phyloP scores from a whole-genome alignment of 1,140 invertebrate species.

The Drosophila rhopaloa region DNA sequence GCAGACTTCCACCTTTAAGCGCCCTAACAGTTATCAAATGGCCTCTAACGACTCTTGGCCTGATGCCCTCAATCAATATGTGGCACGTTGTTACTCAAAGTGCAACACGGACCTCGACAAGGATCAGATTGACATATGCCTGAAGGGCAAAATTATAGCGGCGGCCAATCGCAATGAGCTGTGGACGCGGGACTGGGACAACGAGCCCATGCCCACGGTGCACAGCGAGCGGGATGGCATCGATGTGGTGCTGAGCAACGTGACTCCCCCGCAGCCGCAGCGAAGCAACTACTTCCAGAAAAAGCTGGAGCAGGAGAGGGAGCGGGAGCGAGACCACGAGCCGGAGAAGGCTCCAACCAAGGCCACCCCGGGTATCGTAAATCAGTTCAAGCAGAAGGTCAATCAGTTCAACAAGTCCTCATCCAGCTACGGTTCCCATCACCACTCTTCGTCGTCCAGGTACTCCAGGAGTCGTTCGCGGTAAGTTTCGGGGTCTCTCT shows the following conservation, averaged over 20 bases:
- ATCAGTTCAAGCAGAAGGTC: conserved; percentile 65
- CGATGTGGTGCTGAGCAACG: conserved; percentile 67
- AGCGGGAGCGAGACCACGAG: conserved; percentile 47
- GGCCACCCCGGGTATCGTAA: conserved; percentile 27
- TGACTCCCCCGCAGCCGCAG: conserved; percentile 51
- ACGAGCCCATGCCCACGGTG: conserved; percentile 94
- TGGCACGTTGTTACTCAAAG: conserved; percentile 95
- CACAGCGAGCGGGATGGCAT: conserved; percentile 91
- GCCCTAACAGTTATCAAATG: conserved; percentile 83
- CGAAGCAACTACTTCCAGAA: conserved; percentile 70
- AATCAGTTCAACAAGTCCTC: conserved; percentile 63
- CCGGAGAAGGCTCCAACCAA: conserved; percentile 37
- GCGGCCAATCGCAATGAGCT: conserved; percentile 94
- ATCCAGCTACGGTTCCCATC: conserved; percentile 40
- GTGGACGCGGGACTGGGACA: conserved; percentile 95
- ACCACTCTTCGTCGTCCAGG: conserved; percentile 37
- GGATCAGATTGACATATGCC: conserved; percentile 96
- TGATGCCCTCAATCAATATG: conserved; percentile 92
- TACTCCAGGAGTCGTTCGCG: conserved; percentile 77
- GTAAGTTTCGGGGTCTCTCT: conserved; percentile 37
- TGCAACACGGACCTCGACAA: conserved; percentile 94
- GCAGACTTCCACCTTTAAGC: conserved; percentile 45
- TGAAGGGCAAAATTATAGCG: conserved; percentile 96
- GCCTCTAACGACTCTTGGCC: conserved; percentile 88
- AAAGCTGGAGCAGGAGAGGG: conserved; percentile 56